Conservation (phyloP, 2,888 invertebrate genomes). For the Cosmorhoe ocellata region DNA sequence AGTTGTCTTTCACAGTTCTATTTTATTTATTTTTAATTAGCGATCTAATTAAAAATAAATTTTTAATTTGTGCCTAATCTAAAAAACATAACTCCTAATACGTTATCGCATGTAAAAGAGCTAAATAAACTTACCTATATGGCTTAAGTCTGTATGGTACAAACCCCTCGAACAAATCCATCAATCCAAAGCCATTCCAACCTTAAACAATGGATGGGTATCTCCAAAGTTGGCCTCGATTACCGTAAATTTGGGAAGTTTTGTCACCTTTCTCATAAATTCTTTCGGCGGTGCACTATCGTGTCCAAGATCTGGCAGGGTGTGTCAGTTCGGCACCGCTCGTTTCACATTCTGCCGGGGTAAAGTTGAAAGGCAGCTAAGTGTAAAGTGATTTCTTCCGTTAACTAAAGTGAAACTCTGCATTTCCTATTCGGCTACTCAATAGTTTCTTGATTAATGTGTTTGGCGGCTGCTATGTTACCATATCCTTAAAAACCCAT, state of each 20-base stretch:
- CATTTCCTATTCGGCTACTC: slow-evolving; percentile 14
- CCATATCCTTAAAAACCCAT: not conserved
- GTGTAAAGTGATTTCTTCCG: slow-evolving; percentile 11
- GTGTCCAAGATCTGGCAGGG: slow-evolving; percentile 25
- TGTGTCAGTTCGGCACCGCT: slow-evolving; percentile 21
- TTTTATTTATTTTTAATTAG: no score
- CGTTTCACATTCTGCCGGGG: not conserved
- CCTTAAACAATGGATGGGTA: slow-evolving; percentile 23
- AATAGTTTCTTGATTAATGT: slow-evolving; percentile 4
- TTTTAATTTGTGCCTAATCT: no score
- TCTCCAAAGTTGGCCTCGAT: slow-evolving; percentile 24
- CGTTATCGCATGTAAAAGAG: no score
- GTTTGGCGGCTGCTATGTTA: not conserved
- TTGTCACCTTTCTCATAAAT: slow-evolving; percentile 34
- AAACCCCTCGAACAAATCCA: slow-evolving; percentile 2
- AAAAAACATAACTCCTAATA: no score
- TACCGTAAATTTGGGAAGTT: slow-evolving; percentile 25
- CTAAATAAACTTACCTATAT: no score
- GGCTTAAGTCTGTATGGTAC: no score
- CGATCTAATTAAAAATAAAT: no score
- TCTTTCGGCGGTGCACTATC: slow-evolving; percentile 31
- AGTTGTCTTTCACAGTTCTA: no score
- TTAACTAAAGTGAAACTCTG: slow-evolving; percentile 6
- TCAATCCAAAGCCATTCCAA: slow-evolving; percentile 12
- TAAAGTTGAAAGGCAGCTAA: not conserved